Evolutionary conservation across 2,797 vertebrate genomes (phyloP), one percentile per base, ranked within the genome.

Genomic region (Sciurus vulgaris): DNA sequence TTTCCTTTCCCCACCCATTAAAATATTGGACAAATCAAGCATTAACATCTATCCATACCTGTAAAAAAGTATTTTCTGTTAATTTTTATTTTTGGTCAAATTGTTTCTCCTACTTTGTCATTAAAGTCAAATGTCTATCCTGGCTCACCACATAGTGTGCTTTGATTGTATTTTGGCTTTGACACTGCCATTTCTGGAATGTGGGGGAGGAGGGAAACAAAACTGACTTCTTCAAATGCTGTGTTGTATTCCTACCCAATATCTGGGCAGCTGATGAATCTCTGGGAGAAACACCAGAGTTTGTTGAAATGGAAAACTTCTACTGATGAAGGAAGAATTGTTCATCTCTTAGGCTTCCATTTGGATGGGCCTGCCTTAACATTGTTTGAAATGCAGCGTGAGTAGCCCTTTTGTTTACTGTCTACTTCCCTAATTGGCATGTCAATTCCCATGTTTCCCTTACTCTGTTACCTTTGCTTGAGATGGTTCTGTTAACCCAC

Each of bases 1-100:
- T 82, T 90, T 89, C 24, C 44, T 81, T 90, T 85, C 93, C 65
- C 49, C 65, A 69, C 35, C 69, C 67, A 35, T 73, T 94, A 91
- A 69, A 96, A 97, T 97, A 96, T 9, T 93, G 98, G 97, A 98
- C 49, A 96, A 88, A 96, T 93, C 90, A 51, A 38, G 94, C 94
- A 54, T 74, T 92, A 96, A 97, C 97, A 98, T 98, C 95, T 98
- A 96, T 98, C 98, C 87, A 97, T 94, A 98, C 96, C 97, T 97
- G 98, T 98, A 98, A 98, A 98, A 98, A 97, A 96, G 77, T 97
- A 97, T 97, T 97, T 98, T 98, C 92, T 98, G 98, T 98, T 98
- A 93, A 51, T 38, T 77, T 89, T 96, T 70, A 89, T 89, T 97
- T 98, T 98, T 98, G 96, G 96, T 93, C 97, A 94, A 93, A 98